Evolutionary conservation across 2,888 invertebrate genomes (phyloP), one percentile per base, ranked within the genome.

Genomic region (Chrysodeixis includens): DNA sequence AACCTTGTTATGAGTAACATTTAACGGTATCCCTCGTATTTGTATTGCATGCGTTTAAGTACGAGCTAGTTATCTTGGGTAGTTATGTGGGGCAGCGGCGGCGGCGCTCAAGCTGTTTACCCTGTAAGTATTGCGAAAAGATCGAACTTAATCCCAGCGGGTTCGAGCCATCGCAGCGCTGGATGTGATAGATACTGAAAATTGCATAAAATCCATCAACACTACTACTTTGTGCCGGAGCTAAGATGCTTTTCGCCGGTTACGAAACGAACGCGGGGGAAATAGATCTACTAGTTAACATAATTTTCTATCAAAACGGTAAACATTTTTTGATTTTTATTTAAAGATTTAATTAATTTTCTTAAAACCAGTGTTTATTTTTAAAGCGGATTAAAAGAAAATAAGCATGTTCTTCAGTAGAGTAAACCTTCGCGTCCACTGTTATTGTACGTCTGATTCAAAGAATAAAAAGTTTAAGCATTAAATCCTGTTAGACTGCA

Each of bases 141-240:
- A 95, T 94, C 91, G 93, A 93, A 92, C 91, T 86, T 93, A 95
- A 94, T 93, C 93, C 94, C 94, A 78, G 79, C 86, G 91, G 94
- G 90, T 86, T 87, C 82, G 86, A 86, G 87, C 86, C 83, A 80
- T 87, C 87, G 86, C 86, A 80, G 90, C 90, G 88, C 93, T 92
- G 92, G 90, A 83, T 90, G 90, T 92, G 94, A 94, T 94, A 94
- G 94, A 94, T 94, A 94, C 93, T 93, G 94, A 92, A 94, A 94
- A 95, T 95, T 94, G 94, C 94, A 95, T 95, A 94, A 94, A 94
- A 94, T 93, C 94, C 91, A 94, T 95, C 94, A 94, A 91, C 91
- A 90, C 90, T 83, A 86, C 88, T 88, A 90, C 90, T 91, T 92
- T 93, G 89, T 91, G 88, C 76, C 68, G 74, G 76, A 81, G 76